Evolutionary conservation across 2,113 vertebrate genomes (phyloP).

Genomic region (Sylvicapra grimmia): DNA sequence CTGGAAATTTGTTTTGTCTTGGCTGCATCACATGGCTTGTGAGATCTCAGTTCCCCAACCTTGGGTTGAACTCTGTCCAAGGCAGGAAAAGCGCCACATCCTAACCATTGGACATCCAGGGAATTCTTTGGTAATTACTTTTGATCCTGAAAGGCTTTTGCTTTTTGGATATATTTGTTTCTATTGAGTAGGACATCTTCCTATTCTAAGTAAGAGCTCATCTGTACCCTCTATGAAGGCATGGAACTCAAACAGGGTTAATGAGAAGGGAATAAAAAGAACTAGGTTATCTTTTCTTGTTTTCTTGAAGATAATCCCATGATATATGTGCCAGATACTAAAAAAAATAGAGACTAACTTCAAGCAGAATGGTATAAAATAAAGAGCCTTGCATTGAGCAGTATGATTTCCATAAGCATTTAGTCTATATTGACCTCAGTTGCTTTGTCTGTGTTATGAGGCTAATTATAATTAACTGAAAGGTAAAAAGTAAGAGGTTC

Average conservation of each 20-base stretch:
- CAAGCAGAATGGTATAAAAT: background rate
- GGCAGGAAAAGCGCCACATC: background rate
- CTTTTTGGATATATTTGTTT: background rate
- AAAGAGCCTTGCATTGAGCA: background rate
- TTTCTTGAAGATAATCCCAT: background rate
- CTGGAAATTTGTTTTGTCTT: background rate
- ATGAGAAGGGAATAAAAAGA: background rate
- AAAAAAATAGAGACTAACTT: background rate
- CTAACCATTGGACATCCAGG: background rate
- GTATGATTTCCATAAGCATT: background rate
- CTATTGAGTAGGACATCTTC: background rate
- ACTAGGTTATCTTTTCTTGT: background rate
- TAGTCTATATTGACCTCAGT: background rate
- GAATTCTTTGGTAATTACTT: slow-evolving; percentile 4
- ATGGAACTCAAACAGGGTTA: background rate
- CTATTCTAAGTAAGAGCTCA: background rate
- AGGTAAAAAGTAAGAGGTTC: background rate
- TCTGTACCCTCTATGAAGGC: background rate
- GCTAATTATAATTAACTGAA: background rate
- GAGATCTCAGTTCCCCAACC: background rate
- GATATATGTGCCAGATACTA: background rate
- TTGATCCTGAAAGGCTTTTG: background rate
- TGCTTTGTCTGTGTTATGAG: background rate
- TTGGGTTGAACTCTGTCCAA: background rate
- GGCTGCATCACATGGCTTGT: background rate